Evolutionary conservation across 2,113 vertebrate species (phyloP).

Genomic region (Condylura cristata): DNA sequence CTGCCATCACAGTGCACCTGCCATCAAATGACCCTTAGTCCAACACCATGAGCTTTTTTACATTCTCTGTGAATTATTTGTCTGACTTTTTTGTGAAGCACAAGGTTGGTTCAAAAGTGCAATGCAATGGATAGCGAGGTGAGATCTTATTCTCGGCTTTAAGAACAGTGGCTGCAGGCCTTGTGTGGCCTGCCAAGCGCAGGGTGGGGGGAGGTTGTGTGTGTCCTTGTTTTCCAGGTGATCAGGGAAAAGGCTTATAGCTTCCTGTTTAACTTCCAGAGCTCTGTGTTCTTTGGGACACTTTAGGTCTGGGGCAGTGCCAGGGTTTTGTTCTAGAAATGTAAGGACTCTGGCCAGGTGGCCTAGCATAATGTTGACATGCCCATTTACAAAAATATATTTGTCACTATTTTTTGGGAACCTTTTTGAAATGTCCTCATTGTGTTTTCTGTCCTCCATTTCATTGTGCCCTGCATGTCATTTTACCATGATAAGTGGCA

Average conservation of each 20-base stretch:
- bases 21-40: no score
- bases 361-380: background rate
- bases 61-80: background rate
- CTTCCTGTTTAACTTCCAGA: constrained; percentile 45
- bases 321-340: constrained; percentile 2
- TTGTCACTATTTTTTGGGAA: background rate
- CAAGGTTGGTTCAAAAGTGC: background rate
- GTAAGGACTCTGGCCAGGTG: background rate
- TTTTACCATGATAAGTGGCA: background rate
- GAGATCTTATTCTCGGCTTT: background rate
- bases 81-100: background rate
- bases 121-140: background rate
- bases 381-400: background rate
- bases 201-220: background rate
- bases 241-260: background rate
- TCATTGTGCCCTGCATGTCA: background rate
- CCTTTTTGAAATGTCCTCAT: background rate
- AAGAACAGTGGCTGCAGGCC: background rate
- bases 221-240: background rate
- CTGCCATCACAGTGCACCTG: no score
- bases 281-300: background rate
- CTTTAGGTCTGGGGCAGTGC: background rate
- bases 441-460: background rate
- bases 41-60: background rate
- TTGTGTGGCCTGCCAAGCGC: background rate